These are phyloP conservation scores for Ophion costatus DNA, from an alignment of 2,888 invertebrate species.

Conservation along the genomic window DNA sequence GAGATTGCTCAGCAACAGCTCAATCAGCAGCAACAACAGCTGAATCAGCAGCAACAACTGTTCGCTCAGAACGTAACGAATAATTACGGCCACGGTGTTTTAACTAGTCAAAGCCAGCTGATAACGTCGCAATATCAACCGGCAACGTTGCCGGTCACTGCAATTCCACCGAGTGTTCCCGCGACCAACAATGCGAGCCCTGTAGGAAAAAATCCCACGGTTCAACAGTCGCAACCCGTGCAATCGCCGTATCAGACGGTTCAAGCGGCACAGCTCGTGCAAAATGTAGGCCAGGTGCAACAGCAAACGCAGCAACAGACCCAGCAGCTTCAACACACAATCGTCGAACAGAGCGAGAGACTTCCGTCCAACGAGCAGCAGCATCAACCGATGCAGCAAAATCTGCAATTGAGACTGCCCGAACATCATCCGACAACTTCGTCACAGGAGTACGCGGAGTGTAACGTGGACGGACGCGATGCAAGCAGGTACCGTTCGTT, in stretches of 20 bases:
- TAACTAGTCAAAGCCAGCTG: conserved; percentile 63
- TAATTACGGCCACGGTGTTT: conserved; percentile 59
- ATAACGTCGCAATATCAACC: conserved; percentile 57
- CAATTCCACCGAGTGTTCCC: not conserved
- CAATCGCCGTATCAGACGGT: conserved; percentile 70
- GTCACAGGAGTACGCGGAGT: conserved; percentile 69
- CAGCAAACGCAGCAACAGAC: conserved; percentile 64
- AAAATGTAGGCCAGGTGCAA: conserved; percentile 50
- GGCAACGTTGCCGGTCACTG: not conserved
- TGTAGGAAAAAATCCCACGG: conserved; percentile 27
- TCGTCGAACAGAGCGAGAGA: conserved; percentile 65
- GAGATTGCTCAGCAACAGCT: conserved; percentile 70
- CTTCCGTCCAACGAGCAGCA: conserved; percentile 63
- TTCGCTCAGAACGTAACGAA: conserved; percentile 68
- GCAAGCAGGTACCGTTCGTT: conserved; percentile 74
- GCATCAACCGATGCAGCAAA: conserved; percentile 58
- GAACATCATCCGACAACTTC: conserved; percentile 73
- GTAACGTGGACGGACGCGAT: conserved; percentile 71
- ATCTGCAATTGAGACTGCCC: conserved; percentile 75
- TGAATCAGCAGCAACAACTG: conserved; percentile 66
- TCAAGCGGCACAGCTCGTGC: conserved; percentile 68
- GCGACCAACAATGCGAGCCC: not conserved
- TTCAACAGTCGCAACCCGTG: conserved; percentile 71
- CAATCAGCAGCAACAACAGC: conserved; percentile 68
- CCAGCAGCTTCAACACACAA: conserved; percentile 62